Evolutionary conservation across 2,113 vertebrate species (phyloP).

Genomic region (Charina bottae): DNA sequence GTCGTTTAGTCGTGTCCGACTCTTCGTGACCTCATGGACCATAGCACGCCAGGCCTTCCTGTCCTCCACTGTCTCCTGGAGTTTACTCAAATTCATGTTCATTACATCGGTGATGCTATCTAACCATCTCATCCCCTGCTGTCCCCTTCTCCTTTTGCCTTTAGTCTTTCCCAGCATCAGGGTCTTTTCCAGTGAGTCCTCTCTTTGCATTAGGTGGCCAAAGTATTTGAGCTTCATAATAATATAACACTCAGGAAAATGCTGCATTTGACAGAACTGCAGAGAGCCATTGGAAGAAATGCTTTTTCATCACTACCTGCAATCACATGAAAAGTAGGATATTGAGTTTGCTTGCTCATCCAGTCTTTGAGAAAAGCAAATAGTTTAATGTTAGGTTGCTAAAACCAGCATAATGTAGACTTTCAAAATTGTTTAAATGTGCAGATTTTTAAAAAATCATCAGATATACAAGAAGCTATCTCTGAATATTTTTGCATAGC

Average conservation of each 20-base stretch:
- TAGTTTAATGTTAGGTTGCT: constrained; percentile 25
- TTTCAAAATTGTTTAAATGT: constrained; percentile 39
- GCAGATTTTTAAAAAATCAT: constrained; percentile 41
- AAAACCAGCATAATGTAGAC: constrained; percentile 24
- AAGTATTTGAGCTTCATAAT: too few species aligned
- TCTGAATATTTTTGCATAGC: constrained; percentile 67
- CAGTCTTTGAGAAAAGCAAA: constrained; percentile 21
- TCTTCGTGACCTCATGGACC: too few species aligned
- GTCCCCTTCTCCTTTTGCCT: too few species aligned
- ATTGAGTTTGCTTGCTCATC: constrained; percentile 13
- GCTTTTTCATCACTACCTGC: not conserved
- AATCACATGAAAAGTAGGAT: constrained; percentile 33
- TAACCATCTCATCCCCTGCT: too few species aligned
- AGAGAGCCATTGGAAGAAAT: not conserved
- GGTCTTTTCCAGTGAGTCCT: too few species aligned
- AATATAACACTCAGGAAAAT: not conserved
- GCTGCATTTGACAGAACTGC: not conserved
- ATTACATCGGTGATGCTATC: too few species aligned
- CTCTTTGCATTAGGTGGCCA: too few species aligned
- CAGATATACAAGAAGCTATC: constrained; percentile 54
- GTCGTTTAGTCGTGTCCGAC: too few species aligned
- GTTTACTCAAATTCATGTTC: too few species aligned
- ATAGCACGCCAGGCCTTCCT: too few species aligned
- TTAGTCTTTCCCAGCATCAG: too few species aligned
- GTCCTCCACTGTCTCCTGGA: too few species aligned